These are phyloP conservation scores for Lysandra bellargus DNA, from an alignment of 2,888 invertebrate species.

Conservation along the genomic window DNA sequence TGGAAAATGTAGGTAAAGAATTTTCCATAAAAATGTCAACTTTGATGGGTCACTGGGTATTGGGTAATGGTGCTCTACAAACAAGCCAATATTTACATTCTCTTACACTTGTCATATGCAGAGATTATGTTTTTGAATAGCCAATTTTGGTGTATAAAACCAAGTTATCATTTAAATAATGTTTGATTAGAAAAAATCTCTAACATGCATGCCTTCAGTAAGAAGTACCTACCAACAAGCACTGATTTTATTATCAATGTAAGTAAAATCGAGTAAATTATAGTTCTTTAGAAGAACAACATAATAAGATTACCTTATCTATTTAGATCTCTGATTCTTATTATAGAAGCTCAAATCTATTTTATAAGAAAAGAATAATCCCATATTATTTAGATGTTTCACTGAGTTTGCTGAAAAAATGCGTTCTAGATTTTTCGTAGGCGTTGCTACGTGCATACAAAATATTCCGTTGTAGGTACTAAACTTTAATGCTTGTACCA, in stretches of 20 bases:
- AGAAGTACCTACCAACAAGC: too few relatives aligned
- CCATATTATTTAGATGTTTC: not conserved
- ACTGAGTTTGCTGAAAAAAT: not conserved
- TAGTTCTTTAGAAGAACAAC: too few relatives aligned
- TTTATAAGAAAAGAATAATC: not conserved
- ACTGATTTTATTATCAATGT: too few relatives aligned
- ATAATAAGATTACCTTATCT: too few relatives aligned
- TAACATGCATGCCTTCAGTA: too few relatives aligned
- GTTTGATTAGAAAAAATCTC: too few relatives aligned
- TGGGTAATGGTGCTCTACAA: not conserved
- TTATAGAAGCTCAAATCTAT: not conserved
- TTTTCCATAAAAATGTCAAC: slow-evolving; percentile 12
- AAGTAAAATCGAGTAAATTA: too few relatives aligned
- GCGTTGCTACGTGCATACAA: not conserved
- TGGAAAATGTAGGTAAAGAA: not conserved
- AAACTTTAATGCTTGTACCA: not conserved
- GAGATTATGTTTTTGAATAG: not conserved
- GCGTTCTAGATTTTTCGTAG: slow-evolving; percentile 1
- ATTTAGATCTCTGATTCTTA: too few relatives aligned
- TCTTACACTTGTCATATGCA: slow-evolving; percentile 6
- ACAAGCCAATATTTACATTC: not conserved
- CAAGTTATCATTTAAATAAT: not conserved
- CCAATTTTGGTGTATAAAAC: not conserved
- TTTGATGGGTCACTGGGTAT: not conserved
- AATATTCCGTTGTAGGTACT: not conserved